Evolutionary conservation across 2,888 invertebrate species (phyloP), one percentile per base, ranked within the genome.

Genomic region (Andrena camellia): DNA sequence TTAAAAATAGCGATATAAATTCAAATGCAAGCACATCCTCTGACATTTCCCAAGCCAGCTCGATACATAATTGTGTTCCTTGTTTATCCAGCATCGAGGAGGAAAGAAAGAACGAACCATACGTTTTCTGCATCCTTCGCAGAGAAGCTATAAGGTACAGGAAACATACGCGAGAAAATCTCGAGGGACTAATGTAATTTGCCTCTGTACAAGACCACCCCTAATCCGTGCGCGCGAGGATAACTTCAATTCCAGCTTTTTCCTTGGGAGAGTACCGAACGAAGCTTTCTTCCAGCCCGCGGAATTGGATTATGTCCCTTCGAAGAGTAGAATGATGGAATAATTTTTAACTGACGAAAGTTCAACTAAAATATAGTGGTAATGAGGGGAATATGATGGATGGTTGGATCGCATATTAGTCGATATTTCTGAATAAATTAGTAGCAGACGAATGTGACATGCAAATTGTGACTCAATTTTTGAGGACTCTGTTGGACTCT

Each of bases 171-270:
- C 31, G 72, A 66, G 69, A 62, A 72, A 79, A 79, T 79, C 82
- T 73, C 82, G 2, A n/a, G 79, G 72, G 85, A 69, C 76, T 74
- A 73, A 77, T 83, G 74, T 78, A 86, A 86, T 85, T 86, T 85
- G 77, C 82, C 74, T 84, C 59, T 67, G 66, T 78, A 81, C 78
- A 52, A 70, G 83, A 74, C 76, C 68, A 59, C 68, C 48, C 71
- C 64, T 82, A 83, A 83, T 78, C 74, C 71, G 63, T 66, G 75
- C 75, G 42, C 29, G n/a, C 29, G 26, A 10, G 48, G 26, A 29
- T 52, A 64, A 69, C 33, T 33, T 66, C 50, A 71, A 75, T 71
- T 54, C 59, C 23, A 13, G 10, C 31, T 57, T 54, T 70, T 63
- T 78, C 59, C 48, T 35, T 57, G 29, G 2, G 31, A 13, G 69